phyloP scores from a whole-genome alignment of 2,797 vertebrate genomes.

The Acanthurus tractus region DNA sequence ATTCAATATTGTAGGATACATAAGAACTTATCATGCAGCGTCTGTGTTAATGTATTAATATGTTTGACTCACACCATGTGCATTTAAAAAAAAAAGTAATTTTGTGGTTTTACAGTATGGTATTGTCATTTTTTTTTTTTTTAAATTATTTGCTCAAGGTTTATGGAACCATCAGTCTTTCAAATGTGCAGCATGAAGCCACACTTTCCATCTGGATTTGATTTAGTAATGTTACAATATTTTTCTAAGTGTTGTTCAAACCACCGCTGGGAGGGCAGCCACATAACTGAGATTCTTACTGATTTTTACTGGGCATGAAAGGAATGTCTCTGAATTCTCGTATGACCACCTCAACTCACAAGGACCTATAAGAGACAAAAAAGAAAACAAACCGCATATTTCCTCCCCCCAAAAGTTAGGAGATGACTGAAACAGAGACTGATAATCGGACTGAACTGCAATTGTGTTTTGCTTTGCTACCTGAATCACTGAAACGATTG shows the following conservation, averaged over 20 bases:
- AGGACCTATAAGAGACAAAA: constrained; percentile 27
- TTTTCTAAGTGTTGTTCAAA: constrained; percentile 58
- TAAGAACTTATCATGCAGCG: not conserved
- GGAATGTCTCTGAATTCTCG: constrained; percentile 39
- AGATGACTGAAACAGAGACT: not conserved
- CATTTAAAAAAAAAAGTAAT: not conserved
- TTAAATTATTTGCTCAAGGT: not conserved
- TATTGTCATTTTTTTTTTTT: constrained; percentile 5
- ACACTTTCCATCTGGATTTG: constrained; percentile 48
- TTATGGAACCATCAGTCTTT: constrained; percentile 8
- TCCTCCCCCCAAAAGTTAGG: not conserved
- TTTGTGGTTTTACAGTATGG: not conserved
- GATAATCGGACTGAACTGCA: not conserved
- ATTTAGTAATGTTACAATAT: constrained; percentile 59
- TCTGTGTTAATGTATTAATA: not conserved
- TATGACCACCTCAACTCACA: constrained; percentile 21
- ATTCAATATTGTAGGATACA: too few relatives aligned
- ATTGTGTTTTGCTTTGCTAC: not conserved
- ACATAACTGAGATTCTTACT: constrained; percentile 69
- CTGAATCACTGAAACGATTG: constrained; percentile 10
- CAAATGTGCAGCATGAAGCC: constrained; percentile 3
- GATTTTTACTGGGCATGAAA: constrained; percentile 43
- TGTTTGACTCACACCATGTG: not conserved
- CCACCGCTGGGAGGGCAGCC: constrained; percentile 48
- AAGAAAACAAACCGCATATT: constrained; percentile 12